Percentiles rank a stretch among this genome's conserved stretches.
Evolutionary conservation across 2,888 invertebrate species (phyloP).

Genomic region (Monopis laevigella): DNA sequence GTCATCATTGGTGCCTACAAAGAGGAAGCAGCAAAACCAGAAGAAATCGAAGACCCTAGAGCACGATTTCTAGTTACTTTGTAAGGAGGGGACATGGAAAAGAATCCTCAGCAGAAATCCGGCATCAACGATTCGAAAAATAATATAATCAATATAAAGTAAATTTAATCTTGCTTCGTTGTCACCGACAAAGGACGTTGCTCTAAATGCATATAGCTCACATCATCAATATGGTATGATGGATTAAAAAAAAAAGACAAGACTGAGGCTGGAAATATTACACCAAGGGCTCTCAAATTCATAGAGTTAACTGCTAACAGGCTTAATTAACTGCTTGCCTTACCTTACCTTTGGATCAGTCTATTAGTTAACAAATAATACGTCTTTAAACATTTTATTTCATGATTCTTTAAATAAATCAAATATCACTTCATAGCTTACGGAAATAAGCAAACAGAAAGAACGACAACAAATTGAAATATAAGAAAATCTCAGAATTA

Average conservation of each 20-base stretch:
- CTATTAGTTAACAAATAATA: too few species aligned
- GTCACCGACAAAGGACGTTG: not conserved
- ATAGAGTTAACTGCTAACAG: too few species aligned
- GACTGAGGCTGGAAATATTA: not conserved
- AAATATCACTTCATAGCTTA: too few species aligned
- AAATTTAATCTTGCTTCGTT: not conserved
- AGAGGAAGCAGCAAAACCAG: conserved; percentile 7
- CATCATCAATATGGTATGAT: not conserved
- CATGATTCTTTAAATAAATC: too few species aligned
- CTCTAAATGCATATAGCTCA: not conserved
- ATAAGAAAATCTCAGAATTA: too few species aligned
- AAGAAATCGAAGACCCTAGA: conserved; percentile 3
- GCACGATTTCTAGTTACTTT: conserved; percentile 4
- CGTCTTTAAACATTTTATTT: too few species aligned
- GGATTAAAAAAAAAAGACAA: not conserved
- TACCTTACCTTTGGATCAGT: too few species aligned
- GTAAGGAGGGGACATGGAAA: not conserved
- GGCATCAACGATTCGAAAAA: not conserved
- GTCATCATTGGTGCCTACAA: conserved; percentile 1
- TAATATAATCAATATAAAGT: not conserved
- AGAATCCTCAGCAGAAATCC: not conserved
- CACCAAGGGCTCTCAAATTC: too few species aligned
- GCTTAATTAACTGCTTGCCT: too few species aligned
- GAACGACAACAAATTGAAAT: too few species aligned
- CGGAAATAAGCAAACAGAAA: too few species aligned